A percentile compares a stretch with the other conserved stretches of the same genome.
phyloP scores from a whole-genome alignment of 2,797 vertebrate species.

The Tokudaia muenninki region DNA sequence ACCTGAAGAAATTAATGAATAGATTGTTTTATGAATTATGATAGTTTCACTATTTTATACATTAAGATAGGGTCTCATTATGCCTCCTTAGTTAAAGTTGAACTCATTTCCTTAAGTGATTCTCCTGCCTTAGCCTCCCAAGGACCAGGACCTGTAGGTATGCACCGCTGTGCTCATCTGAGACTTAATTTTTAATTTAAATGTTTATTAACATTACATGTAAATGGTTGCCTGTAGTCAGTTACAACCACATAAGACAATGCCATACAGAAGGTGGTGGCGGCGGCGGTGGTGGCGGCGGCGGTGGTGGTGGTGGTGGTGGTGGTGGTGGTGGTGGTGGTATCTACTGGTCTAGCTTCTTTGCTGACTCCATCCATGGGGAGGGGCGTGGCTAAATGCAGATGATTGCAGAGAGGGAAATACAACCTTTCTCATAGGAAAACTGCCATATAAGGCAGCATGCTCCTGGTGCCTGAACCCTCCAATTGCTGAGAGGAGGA shows the following conservation, averaged over 20 bases:
- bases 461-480: neutral
- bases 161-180: neutral
- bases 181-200: neutral
- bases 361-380: neutral
- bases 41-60: neutral
- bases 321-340: rapidly evolving
- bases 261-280: neutral
- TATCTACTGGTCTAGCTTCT: neutral
- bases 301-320: too few species aligned
- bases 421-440: slow-evolving; percentile 15
- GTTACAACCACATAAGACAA: neutral
- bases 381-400: neutral
- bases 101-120: neutral
- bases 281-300: too few species aligned
- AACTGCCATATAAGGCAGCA: slow-evolving; percentile 58
- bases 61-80: neutral
- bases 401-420: neutral
- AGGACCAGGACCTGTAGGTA: neutral
- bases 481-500: slow-evolving; percentile 18
- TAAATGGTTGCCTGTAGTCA: neutral
- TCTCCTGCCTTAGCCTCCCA: neutral
- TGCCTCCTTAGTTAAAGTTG: neutral
- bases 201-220: neutral
- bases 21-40: neutral
- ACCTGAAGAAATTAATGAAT: slow-evolving; percentile 17